These are phyloP conservation scores for Accipiter virgatus DNA, from an alignment of 2,113 vertebrate species.

Conservation along the genomic window DNA sequence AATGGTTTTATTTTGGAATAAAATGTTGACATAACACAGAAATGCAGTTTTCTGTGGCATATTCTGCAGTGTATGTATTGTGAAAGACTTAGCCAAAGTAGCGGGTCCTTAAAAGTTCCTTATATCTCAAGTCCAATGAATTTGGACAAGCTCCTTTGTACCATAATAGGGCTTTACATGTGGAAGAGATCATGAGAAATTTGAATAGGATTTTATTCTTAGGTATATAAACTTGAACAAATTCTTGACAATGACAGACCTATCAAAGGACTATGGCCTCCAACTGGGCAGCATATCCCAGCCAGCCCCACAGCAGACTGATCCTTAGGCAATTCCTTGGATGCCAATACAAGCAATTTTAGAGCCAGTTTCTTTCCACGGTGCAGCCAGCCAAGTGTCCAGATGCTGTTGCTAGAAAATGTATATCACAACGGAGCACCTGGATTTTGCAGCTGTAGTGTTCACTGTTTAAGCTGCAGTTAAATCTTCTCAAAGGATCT, in stretches of 20 bases:
- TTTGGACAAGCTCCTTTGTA: conserved; percentile 37
- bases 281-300: conserved; percentile 18
- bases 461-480: neutral
- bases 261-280: conserved; percentile 22
- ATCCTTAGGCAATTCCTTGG: neutral
- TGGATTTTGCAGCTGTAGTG: neutral
- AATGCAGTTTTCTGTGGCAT: neutral
- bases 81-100: neutral
- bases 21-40: neutral
- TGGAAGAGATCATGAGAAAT: conserved; percentile 70
- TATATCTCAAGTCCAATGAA: neutral
- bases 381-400: conserved; percentile 24
- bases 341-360: conserved; percentile 17
- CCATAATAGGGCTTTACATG: conserved; percentile 33
- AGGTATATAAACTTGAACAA: conserved; percentile 50
- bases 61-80: neutral
- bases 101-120: neutral
- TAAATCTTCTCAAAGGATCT: neutral
- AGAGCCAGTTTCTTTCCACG: neutral
- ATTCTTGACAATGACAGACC: conserved; percentile 57
- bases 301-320: neutral
- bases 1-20: neutral
- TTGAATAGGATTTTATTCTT: conserved; percentile 50
- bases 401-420: conserved; percentile 33
- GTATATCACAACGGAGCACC: neutral